Evolutionary conservation across 2,797 vertebrate genomes (phyloP).

Genomic region (Todus mexicanus): DNA sequence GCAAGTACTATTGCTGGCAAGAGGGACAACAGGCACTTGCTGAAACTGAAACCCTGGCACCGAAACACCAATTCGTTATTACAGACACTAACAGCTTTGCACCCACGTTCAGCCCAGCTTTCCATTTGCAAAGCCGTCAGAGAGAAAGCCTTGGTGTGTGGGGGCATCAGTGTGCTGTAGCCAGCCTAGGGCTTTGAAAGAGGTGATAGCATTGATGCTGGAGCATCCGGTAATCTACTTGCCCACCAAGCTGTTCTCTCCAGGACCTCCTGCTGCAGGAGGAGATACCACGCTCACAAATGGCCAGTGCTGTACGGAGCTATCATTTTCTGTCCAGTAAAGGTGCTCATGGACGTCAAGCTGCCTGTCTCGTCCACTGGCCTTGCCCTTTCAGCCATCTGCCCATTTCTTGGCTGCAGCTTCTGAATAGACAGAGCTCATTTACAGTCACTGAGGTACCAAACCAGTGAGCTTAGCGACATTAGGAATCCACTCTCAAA

Average conservation of each 20-base stretch:
- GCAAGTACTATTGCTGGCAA: accelerated
- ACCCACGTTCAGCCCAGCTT: background rate
- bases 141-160: background rate
- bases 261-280: background rate
- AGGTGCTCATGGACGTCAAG: background rate
- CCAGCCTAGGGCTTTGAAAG: background rate
- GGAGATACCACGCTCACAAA: background rate
- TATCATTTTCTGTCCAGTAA: background rate
- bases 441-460: background rate
- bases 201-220: background rate
- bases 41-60: background rate
- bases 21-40: background rate
- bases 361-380: background rate
- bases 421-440: background rate
- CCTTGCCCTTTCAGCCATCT: background rate
- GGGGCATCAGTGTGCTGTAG: accelerated
- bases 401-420: background rate
- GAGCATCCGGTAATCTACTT: accelerated
- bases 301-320: accelerated
- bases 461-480: background rate
- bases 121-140: background rate
- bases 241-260: background rate
- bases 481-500: background rate
- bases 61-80: background rate
- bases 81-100: background rate